phyloP scores from a whole-genome alignment of 2,888 invertebrate species.

The Phyllotreta cruciferae region DNA sequence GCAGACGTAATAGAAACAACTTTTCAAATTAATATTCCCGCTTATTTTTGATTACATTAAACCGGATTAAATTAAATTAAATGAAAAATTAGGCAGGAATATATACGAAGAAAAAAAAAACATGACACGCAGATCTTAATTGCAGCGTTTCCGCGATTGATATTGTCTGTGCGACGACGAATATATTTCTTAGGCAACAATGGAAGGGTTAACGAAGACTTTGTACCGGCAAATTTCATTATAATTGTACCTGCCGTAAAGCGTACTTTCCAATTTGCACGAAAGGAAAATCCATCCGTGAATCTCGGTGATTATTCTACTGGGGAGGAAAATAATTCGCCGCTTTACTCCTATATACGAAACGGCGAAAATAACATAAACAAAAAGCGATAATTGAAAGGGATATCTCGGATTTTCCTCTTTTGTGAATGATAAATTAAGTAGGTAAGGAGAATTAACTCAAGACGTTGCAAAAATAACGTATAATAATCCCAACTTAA shows the following conservation, averaged over 20 bases:
- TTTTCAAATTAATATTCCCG: slow-evolving; percentile 9
- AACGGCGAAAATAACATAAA: not conserved
- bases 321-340: not conserved
- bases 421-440: not conserved
- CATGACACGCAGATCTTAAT: not conserved
- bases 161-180: not conserved
- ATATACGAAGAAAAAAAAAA: not conserved
- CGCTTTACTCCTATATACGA: not conserved
- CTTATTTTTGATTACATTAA: slow-evolving; percentile 12
- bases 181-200: not conserved
- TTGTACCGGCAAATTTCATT: slow-evolving; percentile 4
- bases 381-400: slow-evolving; percentile 10
- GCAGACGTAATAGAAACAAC: slow-evolving; percentile 4
- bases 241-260: slow-evolving; percentile 9
- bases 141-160: too few species aligned
- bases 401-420: not conserved
- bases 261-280: slow-evolving; percentile 1
- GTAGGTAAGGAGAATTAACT: too few species aligned
- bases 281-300: slow-evolving; percentile 1
- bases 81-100: not conserved
- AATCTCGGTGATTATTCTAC: slow-evolving; percentile 2
- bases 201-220: slow-evolving; percentile 6
- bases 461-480: too few species aligned
- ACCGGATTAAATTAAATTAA: too few species aligned
- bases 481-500: too few species aligned